Conservation (phyloP, 2,113 vertebrate species). For the Microtus richardsoni region DNA sequence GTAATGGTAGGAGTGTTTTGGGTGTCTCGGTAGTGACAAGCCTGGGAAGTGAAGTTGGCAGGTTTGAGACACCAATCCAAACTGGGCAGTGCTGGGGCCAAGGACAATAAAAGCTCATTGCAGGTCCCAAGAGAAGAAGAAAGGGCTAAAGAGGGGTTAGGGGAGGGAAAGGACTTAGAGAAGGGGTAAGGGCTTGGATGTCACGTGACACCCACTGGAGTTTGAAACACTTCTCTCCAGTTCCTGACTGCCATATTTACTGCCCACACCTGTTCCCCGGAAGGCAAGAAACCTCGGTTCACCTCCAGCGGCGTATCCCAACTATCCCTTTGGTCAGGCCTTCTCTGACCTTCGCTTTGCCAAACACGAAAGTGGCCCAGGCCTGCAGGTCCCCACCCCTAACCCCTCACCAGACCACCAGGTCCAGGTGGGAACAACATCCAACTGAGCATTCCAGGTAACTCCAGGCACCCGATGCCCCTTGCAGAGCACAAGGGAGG, state of each 20-base stretch:
- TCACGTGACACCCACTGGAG: not conserved
- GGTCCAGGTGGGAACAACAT: not conserved
- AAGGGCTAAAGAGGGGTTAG: not conserved
- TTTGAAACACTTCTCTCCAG: not conserved
- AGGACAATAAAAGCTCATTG: not conserved
- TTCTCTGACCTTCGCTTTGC: not conserved
- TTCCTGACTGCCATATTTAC: not conserved
- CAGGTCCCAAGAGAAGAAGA: not conserved
- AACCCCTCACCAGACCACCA: not conserved
- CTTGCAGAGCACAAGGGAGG: not conserved
- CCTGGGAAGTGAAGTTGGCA: not conserved
- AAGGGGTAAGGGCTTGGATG: not conserved
- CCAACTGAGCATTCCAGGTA: not conserved
- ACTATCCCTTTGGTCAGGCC: not conserved
- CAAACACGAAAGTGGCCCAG: slow-evolving; percentile 28
- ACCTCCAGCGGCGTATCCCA: not conserved
- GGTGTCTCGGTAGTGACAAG: not conserved
- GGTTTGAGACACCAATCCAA: not conserved
- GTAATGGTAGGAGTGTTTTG: not conserved
- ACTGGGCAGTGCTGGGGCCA: not conserved
- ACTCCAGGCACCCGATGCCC: not conserved
- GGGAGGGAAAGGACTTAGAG: not conserved
- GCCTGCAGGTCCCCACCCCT: not conserved
- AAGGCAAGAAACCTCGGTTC: not conserved
- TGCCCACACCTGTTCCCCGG: not conserved